Evolutionary conservation across 2,113 vertebrate genomes (phyloP), one percentile per base, ranked within the genome.

Genomic region (Accipiter cooperii): DNA sequence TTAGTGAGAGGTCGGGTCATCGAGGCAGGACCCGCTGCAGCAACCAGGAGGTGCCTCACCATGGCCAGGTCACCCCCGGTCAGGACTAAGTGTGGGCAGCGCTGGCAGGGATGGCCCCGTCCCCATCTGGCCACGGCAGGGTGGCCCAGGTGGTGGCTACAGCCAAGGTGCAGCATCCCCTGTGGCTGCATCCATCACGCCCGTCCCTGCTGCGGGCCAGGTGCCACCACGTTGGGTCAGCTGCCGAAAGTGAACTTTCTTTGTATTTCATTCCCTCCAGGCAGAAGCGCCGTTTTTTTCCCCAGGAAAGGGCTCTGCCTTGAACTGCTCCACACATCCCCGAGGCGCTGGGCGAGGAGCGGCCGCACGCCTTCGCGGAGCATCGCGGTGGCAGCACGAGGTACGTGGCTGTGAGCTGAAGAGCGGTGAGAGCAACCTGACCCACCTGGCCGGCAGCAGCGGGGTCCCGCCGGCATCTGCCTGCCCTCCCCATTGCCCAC

Each of bases 141-240:
- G 47, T 18, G 49, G 29, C 57, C 5, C 6, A 1, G 49, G 9
- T 9, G 79, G 4, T 68, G 90, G 82, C 52, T 17, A 9, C 19
- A 17, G 70, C 76, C 8, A 5, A 19, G 16, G 36, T 12, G 33
- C 64, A 19, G 60, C 79, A 22, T 44, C 25, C 9, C 28, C 84
- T 5, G 34, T 8, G 74, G 34, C 68, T 87, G 64, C 34, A 5
- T 0, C 80, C 49, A 0, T 26, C 18, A 1, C 31, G 8, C 15
- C 49, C n/a, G 1, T 22, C 38, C 61, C 65, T 0, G 0, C 73
- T 17, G 8, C 0, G 0, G 52, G 57, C 13, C 22, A 0, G 34
- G 34, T 49, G 44, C 40, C 84, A 22, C 63, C 69, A 12, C 1
- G 0, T 3, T 0, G 20, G 51, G 2, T 4, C 22, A 13, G 49